These are phyloP conservation scores for Tuberolachnus salignus DNA, from an alignment of 2,888 invertebrate species.

Conservation along the genomic window DNA sequence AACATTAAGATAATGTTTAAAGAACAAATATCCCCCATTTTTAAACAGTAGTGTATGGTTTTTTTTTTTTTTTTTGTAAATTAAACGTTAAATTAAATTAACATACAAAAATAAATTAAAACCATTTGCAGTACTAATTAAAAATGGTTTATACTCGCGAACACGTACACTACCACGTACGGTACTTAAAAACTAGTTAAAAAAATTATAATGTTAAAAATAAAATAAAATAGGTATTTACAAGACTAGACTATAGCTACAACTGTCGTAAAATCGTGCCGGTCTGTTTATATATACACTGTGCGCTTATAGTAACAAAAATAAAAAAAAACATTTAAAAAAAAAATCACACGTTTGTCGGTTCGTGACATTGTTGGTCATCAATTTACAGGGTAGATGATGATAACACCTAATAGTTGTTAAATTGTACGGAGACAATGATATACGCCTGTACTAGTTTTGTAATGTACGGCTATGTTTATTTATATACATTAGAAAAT, in stretches of 20 bases:
- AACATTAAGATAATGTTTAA: not conserved
- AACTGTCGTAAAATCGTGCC: slow-evolving; percentile 21
- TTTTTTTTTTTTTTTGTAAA: not conserved
- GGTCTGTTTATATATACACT: slow-evolving; percentile 4
- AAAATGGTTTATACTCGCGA: not conserved
- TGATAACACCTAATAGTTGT: slow-evolving; percentile 6
- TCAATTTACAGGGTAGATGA: slow-evolving; percentile 7
- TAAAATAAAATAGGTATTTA: slow-evolving; percentile 36
- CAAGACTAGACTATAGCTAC: slow-evolving; percentile 13
- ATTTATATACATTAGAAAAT: slow-evolving; percentile 60
- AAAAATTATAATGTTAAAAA: slow-evolving; percentile 17
- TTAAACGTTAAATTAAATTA: not conserved
- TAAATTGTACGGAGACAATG: not conserved
- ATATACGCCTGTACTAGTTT: slow-evolving; percentile 43
- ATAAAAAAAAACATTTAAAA: no score
- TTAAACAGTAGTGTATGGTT: slow-evolving; percentile 9
- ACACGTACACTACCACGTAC: slow-evolving; percentile 24
- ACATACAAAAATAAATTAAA: not conserved
- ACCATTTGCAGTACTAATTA: slow-evolving; percentile 6
- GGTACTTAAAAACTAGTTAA: not conserved
- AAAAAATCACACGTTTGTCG: slow-evolving; percentile 31
- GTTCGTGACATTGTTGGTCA: not conserved
- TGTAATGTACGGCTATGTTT: slow-evolving; percentile 37
- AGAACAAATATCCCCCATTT: not conserved
- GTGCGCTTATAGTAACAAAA: not conserved